A percentile compares a stretch with the other conserved stretches of the same genome.
Conservation (phyloP, 1,140 invertebrate genomes). For the Lordiphosa mommai region DNA sequence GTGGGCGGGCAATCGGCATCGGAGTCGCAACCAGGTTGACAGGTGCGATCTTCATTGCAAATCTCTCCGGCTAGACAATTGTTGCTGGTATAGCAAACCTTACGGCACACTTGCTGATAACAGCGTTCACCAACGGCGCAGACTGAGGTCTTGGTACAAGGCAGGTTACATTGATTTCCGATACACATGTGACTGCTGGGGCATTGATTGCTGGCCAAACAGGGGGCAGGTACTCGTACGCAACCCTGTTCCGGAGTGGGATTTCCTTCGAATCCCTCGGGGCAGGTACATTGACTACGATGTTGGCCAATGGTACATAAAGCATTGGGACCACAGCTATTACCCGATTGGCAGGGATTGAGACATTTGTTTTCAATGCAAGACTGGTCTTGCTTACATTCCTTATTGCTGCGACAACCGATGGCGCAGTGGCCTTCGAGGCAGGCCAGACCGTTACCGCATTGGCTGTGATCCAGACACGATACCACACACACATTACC, state of each 20-base stretch:
- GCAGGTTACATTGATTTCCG: slow-evolving; percentile 86
- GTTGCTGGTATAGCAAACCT: slow-evolving; percentile 92
- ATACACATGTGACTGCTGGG: slow-evolving; percentile 87
- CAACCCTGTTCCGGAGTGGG: slow-evolving; percentile 94
- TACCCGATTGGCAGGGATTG: slow-evolving; percentile 88
- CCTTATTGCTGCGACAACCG: slow-evolving; percentile 90
- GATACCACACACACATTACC: slow-evolving; percentile 88
- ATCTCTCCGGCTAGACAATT: slow-evolving; percentile 94
- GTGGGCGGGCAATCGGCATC: slow-evolving; percentile 89
- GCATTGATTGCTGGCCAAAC: slow-evolving; percentile 85
- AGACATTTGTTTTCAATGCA: slow-evolving; percentile 92
- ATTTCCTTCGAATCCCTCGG: slow-evolving; percentile 90
- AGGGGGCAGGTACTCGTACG: slow-evolving; percentile 86
- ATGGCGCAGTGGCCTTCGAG: slow-evolving; percentile 87
- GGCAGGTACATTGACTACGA: slow-evolving; percentile 87
- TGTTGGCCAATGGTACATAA: slow-evolving; percentile 88
- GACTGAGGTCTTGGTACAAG: slow-evolving; percentile 85
- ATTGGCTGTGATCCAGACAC: slow-evolving; percentile 90
- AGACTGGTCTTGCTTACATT: slow-evolving; percentile 87
- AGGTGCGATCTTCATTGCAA: slow-evolving; percentile 88
- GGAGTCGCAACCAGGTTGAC: slow-evolving; percentile 89
- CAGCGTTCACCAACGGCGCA: slow-evolving; percentile 93
- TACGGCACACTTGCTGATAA: slow-evolving; percentile 87
- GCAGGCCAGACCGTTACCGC: slow-evolving; percentile 89
- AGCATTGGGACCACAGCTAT: slow-evolving; percentile 91